phyloP scores from a whole-genome alignment of 2,888 invertebrate species.

The Rhagophthalmus giganteus region DNA sequence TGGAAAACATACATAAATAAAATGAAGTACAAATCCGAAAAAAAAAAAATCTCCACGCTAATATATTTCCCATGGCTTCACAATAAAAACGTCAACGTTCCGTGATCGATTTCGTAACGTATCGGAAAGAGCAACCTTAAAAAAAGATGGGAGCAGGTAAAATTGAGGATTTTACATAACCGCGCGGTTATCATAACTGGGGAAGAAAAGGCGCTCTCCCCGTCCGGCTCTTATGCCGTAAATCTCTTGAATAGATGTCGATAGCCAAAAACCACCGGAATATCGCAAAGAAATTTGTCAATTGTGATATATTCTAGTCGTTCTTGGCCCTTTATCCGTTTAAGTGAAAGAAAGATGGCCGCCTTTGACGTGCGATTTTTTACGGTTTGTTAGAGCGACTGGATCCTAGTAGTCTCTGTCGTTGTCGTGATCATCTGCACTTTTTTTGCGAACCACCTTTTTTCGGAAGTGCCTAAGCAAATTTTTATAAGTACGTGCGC shows the following conservation, averaged over 20 bases:
- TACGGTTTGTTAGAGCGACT: constrained; percentile 29
- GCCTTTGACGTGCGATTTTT: constrained; percentile 29
- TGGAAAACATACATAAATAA: no score
- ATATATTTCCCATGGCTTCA: no score
- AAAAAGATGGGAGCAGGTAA: constrained; percentile 1
- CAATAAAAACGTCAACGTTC: no score
- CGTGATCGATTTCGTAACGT: no score
- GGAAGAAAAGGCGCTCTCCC: constrained; percentile 17
- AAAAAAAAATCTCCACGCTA: no score
- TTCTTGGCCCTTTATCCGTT: constrained; percentile 25
- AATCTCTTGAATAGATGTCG: constrained; percentile 23
- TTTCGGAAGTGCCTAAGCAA: constrained; percentile 24
- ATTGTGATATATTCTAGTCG: constrained; percentile 26
- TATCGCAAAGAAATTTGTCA: constrained; percentile 24
- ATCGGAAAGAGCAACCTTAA: neutral
- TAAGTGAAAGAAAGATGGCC: constrained; percentile 30
- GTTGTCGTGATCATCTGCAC: constrained; percentile 21
- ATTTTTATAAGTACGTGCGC: constrained; percentile 28
- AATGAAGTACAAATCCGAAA: no score
- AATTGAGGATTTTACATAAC: constrained; percentile 8
- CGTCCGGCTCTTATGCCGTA: constrained; percentile 18
- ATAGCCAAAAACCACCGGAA: constrained; percentile 27
- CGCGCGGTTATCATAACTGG: constrained; percentile 11
- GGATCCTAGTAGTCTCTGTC: constrained; percentile 24
- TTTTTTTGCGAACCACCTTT: constrained; percentile 16